phyloP scores from a whole-genome alignment of 2,797 vertebrate genomes.

The Adelosebastes latens region DNA sequence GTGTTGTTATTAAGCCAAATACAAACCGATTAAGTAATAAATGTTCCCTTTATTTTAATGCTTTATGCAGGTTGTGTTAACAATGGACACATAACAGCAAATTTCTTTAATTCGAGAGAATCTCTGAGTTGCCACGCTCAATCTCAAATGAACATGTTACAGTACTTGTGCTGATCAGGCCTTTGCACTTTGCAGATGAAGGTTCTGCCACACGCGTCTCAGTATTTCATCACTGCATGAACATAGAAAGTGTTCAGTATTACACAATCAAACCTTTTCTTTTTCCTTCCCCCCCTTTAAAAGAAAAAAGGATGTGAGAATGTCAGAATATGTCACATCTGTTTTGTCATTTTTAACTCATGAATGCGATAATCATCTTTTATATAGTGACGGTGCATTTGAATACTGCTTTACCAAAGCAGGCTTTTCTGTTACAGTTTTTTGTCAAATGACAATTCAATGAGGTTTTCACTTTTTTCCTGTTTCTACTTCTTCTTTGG shows the following conservation, averaged over 20 bases:
- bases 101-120: neutral
- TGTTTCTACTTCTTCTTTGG: conserved; percentile 19
- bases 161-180: neutral
- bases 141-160: neutral
- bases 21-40: neutral
- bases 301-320: neutral
- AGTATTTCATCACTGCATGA: conserved; percentile 36
- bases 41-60: conserved; percentile 5
- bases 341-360: conserved; percentile 11
- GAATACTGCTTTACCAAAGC: conserved; percentile 39
- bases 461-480: neutral
- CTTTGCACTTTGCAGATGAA: conserved; percentile 33
- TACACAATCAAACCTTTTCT: neutral
- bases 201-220: conserved; percentile 11
- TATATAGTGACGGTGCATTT: conserved; percentile 37
- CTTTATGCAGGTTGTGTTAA: neutral
- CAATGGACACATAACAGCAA: neutral
- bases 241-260: conserved; percentile 8
- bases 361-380: conserved; percentile 48
- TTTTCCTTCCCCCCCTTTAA: neutral
- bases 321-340: conserved; percentile 11
- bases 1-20: conserved; percentile 8
- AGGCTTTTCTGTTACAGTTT: conserved; percentile 3
- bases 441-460: neutral
- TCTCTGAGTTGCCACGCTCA: neutral